Evolutionary conservation across 2,113 vertebrate genomes (phyloP).

Genomic region (Halichoerus grypus): DNA sequence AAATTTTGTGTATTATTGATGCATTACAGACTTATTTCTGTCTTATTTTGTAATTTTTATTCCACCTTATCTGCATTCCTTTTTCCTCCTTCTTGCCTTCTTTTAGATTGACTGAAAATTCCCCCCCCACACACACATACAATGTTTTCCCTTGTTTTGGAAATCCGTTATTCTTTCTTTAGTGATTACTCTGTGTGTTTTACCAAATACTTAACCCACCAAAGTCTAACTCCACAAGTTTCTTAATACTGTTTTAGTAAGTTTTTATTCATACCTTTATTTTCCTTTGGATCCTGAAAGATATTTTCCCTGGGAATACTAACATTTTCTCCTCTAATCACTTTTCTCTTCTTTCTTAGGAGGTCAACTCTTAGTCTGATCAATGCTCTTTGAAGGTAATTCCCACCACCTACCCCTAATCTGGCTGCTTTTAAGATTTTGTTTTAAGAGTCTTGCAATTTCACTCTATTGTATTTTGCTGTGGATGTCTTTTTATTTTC

Average conservation of each 20-base stretch:
- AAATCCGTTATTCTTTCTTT: conserved; percentile 20
- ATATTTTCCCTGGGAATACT: not conserved
- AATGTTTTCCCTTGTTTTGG: not conserved
- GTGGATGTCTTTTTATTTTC: conserved; percentile 9
- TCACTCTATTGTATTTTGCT: not conserved
- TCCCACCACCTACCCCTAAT: not conserved
- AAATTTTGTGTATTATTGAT: conserved; percentile 48
- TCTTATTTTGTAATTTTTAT: not conserved
- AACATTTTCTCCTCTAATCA: not conserved
- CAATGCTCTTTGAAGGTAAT: not conserved
- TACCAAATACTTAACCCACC: not conserved
- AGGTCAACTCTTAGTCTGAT: not conserved
- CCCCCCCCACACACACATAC: not conserved
- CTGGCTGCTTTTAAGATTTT: conserved; percentile 42
- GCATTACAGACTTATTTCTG: not conserved
- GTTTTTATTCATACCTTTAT: not conserved
- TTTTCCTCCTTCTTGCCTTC: not conserved
- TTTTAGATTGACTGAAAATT: not conserved
- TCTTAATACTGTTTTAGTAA: not conserved
- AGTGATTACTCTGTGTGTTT: not conserved
- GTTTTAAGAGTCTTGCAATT: not conserved
- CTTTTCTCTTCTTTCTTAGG: not conserved
- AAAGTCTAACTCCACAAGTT: not conserved
- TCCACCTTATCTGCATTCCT: not conserved
- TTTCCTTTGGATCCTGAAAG: conserved; percentile 19